Evolutionary conservation across 2,888 invertebrate genomes (phyloP).

Genomic region (Drymonia ruficornis): DNA sequence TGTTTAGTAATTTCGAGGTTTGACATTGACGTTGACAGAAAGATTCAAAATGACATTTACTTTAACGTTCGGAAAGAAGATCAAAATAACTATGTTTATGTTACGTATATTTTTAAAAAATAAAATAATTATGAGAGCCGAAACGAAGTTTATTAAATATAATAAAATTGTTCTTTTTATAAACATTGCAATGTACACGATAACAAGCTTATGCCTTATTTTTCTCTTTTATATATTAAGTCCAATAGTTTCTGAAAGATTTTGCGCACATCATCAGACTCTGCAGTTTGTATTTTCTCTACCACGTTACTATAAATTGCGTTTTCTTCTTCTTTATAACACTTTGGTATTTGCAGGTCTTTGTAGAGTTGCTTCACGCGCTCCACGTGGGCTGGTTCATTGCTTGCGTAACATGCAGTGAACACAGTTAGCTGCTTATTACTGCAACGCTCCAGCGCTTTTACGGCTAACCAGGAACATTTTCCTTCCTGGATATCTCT

Average conservation of each 20-base stretch:
- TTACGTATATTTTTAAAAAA: too few species aligned
- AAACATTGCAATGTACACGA: too few species aligned
- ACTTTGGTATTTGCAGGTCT: conserved; percentile 88
- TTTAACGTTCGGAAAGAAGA: too few species aligned
- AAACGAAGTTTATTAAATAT: too few species aligned
- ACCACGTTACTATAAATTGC: conserved; percentile 89
- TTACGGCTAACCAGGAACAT: conserved; percentile 96
- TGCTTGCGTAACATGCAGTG: conserved; percentile 89
- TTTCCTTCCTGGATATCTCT: conserved; percentile 97
- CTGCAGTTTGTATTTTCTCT: conserved; percentile 32
- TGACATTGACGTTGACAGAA: too few species aligned
- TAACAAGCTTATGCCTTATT: too few species aligned
- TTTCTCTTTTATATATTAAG: conserved; percentile 85
- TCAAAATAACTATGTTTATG: too few species aligned
- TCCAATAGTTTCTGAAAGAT: conserved; percentile 90
- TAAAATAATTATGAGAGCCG: too few species aligned
- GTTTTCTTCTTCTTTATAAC: conserved; percentile 89
- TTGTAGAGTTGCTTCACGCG: conserved; percentile 69
- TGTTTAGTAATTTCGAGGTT: too few species aligned
- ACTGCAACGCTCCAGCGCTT: conserved; percentile 89
- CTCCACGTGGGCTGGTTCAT: conserved; percentile 87
- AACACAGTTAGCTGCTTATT: conserved; percentile 85
- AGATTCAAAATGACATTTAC: too few species aligned
- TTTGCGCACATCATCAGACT: conserved; percentile 79
- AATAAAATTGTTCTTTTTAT: too few species aligned